Evolutionary conservation across 2,888 invertebrate species (phyloP).

Genomic region (Minunthozetes semirufus): DNA sequence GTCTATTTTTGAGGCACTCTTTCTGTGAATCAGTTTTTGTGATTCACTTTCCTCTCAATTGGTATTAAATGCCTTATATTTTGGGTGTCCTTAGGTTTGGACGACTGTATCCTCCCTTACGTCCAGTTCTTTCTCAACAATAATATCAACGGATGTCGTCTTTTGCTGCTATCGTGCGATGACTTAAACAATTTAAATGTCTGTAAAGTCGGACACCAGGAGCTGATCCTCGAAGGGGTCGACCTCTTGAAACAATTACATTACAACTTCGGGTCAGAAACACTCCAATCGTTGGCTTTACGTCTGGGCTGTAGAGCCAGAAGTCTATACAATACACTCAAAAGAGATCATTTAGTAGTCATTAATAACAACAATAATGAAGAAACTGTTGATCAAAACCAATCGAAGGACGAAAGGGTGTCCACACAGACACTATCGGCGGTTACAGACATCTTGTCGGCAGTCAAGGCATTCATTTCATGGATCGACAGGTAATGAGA

Average conservation of each 20-base stretch:
- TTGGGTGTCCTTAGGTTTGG: slow-evolving; percentile 58
- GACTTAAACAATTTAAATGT: slow-evolving; percentile 82
- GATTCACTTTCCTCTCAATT: too few species aligned
- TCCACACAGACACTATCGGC: slow-evolving; percentile 74
- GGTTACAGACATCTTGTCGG: slow-evolving; percentile 73
- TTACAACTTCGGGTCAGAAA: slow-evolving; percentile 83
- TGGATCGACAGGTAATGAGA: slow-evolving; percentile 65
- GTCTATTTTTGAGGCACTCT: too few species aligned
- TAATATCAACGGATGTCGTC: slow-evolving; percentile 69
- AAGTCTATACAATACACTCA: slow-evolving; percentile 64
- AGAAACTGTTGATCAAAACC: slow-evolving; percentile 33
- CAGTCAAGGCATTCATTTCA: slow-evolving; percentile 76
- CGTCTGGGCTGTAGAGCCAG: slow-evolving; percentile 75
- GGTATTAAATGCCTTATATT: too few species aligned
- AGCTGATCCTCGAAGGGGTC: slow-evolving; percentile 83
- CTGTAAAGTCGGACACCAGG: slow-evolving; percentile 81
- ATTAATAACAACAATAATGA: slow-evolving; percentile 37
- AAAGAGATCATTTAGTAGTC: background rate
- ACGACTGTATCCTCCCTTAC: slow-evolving; percentile 69
- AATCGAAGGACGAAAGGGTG: slow-evolving; percentile 52
- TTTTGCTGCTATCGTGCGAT: slow-evolving; percentile 76
- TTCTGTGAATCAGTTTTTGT: too few species aligned
- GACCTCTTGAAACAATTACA: slow-evolving; percentile 86
- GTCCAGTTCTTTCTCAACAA: slow-evolving; percentile 71
- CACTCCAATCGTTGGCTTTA: slow-evolving; percentile 78